phyloP scores from a whole-genome alignment of 2,888 invertebrate species.

The Andrena flavipes region DNA sequence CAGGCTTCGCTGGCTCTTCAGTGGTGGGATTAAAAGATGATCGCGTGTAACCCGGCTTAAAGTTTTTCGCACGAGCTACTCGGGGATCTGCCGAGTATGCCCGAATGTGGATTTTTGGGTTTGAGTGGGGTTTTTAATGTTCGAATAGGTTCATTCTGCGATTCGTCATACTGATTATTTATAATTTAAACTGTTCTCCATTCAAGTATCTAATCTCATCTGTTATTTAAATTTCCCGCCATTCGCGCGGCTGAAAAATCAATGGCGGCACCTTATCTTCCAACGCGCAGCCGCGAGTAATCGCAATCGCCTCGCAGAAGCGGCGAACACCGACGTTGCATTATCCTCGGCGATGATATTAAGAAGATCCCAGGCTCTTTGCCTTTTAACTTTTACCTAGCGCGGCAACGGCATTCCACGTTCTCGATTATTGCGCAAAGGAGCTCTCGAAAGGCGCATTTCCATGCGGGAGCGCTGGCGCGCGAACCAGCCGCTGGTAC shows the following conservation, averaged over 20 bases:
- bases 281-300: not conserved
- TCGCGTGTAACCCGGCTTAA: not conserved
- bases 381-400: constrained; percentile 66
- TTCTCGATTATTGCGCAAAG: constrained; percentile 69
- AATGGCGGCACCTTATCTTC: not conserved
- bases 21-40: not conserved
- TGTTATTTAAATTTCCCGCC: not conserved
- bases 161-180: not conserved
- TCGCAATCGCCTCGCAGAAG: not conserved
- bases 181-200: not conserved
- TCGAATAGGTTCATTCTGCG: not conserved
- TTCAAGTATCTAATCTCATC: not conserved
- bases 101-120: not conserved
- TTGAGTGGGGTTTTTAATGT: not conserved
- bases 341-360: constrained; percentile 50
- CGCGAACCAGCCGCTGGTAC: constrained; percentile 27
- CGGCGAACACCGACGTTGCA: constrained; percentile 12
- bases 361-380: constrained; percentile 61
- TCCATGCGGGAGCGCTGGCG: constrained; percentile 41
- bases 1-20: not conserved
- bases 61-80: not conserved
- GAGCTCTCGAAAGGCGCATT: constrained; percentile 56
- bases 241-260: not conserved
- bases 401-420: constrained; percentile 57
- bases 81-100: not conserved